A percentile compares a stretch with the other conserved stretches of the same genome.
These are phyloP conservation scores for Pteromalus puparum DNA, from an alignment of 1,140 invertebrate species.

Conservation along the genomic window DNA sequence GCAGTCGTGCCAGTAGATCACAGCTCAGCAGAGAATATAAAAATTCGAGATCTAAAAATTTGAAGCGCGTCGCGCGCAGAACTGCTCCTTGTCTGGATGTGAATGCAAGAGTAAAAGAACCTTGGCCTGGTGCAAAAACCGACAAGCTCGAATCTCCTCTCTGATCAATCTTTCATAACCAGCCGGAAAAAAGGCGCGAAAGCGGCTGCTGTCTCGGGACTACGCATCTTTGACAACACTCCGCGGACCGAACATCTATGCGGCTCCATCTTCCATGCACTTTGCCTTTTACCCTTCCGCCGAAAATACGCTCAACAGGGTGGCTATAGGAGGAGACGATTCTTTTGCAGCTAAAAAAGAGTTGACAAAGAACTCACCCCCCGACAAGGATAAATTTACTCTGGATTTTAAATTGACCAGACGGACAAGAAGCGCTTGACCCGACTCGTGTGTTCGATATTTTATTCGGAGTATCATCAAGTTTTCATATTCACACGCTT, in stretches of 20 bases:
- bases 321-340: too few relatives aligned
- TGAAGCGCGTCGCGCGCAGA: not conserved
- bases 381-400: too few relatives aligned
- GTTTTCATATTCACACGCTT: too few relatives aligned
- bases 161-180: slow-evolving; percentile 26
- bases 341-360: too few relatives aligned
- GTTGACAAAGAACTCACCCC: too few relatives aligned
- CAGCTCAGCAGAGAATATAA: too few relatives aligned
- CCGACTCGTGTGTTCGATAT: too few relatives aligned
- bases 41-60: not conserved
- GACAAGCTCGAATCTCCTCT: slow-evolving; percentile 5
- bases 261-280: not conserved
- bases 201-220: slow-evolving; percentile 9
- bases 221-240: slow-evolving; percentile 14
- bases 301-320: too few relatives aligned
- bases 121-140: slow-evolving; percentile 2
- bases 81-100: not conserved
- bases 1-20: too few relatives aligned
- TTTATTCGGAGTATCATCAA: too few relatives aligned
- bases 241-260: not conserved
- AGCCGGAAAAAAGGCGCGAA: not conserved
- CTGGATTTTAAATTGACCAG: too few relatives aligned
- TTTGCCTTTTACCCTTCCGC: not conserved
- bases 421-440: too few relatives aligned
- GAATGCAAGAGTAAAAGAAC: not conserved